These are phyloP conservation scores for Eriosoma lanigerum DNA, from an alignment of 1,140 invertebrate species.

Conservation along the genomic window DNA sequence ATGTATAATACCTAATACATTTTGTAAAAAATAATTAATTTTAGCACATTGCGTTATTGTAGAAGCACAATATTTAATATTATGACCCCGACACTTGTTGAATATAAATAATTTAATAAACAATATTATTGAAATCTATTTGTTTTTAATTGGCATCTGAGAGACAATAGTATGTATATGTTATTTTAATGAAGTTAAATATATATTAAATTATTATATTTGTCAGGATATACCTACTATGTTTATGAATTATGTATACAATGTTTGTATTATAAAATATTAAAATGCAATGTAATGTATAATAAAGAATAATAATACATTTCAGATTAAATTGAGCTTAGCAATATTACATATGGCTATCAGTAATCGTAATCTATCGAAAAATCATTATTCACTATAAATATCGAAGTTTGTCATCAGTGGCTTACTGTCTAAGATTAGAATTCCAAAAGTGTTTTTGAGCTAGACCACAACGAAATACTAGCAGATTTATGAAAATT, in stretches of 20 bases:
- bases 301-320: background rate
- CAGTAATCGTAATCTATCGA: background rate
- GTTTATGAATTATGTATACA: slow-evolving; percentile 1
- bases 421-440: background rate
- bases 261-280: background rate
- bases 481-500: background rate
- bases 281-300: background rate
- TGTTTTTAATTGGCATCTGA: background rate
- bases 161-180: no score
- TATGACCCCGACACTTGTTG: no score
- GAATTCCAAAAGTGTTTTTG: background rate
- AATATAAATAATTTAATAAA: no score
- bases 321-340: background rate
- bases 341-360: background rate
- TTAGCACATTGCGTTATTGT: no score
- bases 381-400: background rate
- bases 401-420: background rate
- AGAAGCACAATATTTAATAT: no score
- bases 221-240: background rate
- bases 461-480: background rate
- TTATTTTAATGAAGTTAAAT: no score
- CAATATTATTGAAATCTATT: background rate
- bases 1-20: no score
- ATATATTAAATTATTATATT: background rate
- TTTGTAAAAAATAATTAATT: no score